Evolutionary conservation across 2,888 invertebrate genomes (phyloP), one percentile per base, ranked within the genome.

Genomic region (Notodonta ziczac): DNA sequence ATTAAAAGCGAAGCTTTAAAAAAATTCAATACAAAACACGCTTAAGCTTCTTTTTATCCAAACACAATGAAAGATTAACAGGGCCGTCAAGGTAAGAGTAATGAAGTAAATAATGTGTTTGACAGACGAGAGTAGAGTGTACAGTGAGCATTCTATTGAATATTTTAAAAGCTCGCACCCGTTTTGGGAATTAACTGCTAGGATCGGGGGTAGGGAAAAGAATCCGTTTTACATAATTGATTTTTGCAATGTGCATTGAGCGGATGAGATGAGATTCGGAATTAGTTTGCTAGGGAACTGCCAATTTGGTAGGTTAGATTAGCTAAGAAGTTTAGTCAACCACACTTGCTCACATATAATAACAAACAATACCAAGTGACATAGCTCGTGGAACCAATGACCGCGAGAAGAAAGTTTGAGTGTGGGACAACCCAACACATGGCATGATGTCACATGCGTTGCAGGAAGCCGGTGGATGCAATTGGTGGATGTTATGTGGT

Each of bases 31-130:
- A 84, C 77, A 82, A 75, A 82, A 82, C 79, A 81, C 78, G 76
- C 76, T 73, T 77, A 78, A 78, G 78, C 78, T 83, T 74, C 74
- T 73, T 76, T 75, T 85, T 82, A 83, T 83, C 73, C 80, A 72
- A 75, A 78, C 80, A 87, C 89, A 88, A 87, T 88, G 85, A 88
- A 88, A 87, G 89, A 89, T 89, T 87, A 89, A 88, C 87, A 83
- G 77, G 77, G 77, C 77, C 82, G 84, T 84, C 84, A 82, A 78
- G 80, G 77, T 72, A 81, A 89, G 89, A 90, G 87, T 88, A 87
- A 90, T 90, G 88, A 89, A 86, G 82, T 78, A 78, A 83, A 83
- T 84, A 88, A 87, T 87, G 88, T 84, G 81, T 88, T 87, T 89
- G 90, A 90, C 90, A 88, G 86, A 76, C 72, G 65, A 74, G 80